Evolutionary conservation across 2,888 invertebrate genomes (phyloP).

Genomic region (Balanococcus diminutus): DNA sequence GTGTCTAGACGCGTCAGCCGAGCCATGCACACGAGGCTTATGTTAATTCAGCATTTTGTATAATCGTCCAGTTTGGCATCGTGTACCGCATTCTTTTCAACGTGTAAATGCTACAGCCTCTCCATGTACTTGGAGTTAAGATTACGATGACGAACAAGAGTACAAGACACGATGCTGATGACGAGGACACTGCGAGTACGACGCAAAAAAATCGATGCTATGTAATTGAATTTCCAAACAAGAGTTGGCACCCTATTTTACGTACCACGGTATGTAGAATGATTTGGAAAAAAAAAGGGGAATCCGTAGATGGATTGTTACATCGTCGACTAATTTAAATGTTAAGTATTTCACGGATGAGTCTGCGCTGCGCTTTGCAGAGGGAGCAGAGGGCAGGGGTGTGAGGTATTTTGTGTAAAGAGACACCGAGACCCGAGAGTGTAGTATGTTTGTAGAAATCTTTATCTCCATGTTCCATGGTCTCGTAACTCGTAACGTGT

Average conservation of each 20-base stretch:
- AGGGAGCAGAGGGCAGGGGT: background rate
- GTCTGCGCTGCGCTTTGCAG: too few relatives aligned
- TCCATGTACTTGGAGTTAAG: background rate
- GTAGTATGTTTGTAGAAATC: conserved; percentile 4
- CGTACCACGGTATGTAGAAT: background rate
- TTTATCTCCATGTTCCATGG: background rate
- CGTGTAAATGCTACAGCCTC: background rate
- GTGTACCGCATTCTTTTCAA: background rate
- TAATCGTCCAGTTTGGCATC: background rate
- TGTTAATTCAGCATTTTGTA: conserved; percentile 22
- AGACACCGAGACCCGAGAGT: background rate
- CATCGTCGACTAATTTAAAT: conserved; percentile 28
- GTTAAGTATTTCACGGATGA: background rate
- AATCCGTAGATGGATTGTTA: background rate
- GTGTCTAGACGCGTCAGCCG: background rate
- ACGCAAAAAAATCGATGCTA: background rate
- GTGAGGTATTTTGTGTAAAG: background rate
- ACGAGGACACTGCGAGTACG: background rate
- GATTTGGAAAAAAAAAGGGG: background rate
- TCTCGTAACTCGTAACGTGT: background rate
- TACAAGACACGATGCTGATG: background rate
- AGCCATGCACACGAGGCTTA: background rate
- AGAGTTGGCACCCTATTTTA: conserved; percentile 11
- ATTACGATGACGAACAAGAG: background rate
- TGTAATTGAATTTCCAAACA: conserved; percentile 29